These are phyloP conservation scores for Hetaerina americana DNA, from an alignment of 1,140 invertebrate species.

Conservation along the genomic window DNA sequence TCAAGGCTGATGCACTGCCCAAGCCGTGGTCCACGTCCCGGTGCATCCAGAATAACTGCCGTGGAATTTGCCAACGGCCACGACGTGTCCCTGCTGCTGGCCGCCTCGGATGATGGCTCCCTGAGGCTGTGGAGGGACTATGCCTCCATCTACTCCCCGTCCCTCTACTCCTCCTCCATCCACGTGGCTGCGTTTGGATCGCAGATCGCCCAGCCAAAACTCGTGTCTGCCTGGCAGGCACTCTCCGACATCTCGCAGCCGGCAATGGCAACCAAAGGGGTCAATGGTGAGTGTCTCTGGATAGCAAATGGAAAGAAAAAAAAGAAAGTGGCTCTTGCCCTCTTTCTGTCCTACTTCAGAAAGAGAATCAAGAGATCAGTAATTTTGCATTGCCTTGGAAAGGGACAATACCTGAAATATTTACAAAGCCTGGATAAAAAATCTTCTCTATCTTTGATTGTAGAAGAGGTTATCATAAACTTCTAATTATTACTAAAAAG, in stretches of 20 bases:
- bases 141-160: slow-evolving; percentile 6
- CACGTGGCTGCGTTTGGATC: not conserved
- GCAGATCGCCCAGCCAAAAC: slow-evolving; percentile 28
- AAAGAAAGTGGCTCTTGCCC: no score
- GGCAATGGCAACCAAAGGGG: slow-evolving; percentile 20
- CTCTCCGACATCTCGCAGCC: slow-evolving; percentile 49
- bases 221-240: slow-evolving; percentile 73
- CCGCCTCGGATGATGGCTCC: slow-evolving; percentile 61
- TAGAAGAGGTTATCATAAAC: no score
- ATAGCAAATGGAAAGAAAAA: no score
- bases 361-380: no score
- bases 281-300: slow-evolving; percentile 31
- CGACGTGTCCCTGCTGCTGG: slow-evolving; percentile 57
- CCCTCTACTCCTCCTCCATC: not conserved
- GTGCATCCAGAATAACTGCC: slow-evolving; percentile 51
- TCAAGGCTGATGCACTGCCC: slow-evolving; percentile 10
- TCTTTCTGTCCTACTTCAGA: no score
- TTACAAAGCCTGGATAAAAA: no score
- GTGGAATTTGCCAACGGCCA: slow-evolving; percentile 84
- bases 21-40: slow-evolving; percentile 7
- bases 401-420: no score
- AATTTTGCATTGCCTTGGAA: no score
- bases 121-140: slow-evolving; percentile 53
- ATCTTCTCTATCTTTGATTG: no score
- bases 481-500: no score